phyloP scores from a whole-genome alignment of 2,113 vertebrate genomes.

The Callionymus lyra region DNA sequence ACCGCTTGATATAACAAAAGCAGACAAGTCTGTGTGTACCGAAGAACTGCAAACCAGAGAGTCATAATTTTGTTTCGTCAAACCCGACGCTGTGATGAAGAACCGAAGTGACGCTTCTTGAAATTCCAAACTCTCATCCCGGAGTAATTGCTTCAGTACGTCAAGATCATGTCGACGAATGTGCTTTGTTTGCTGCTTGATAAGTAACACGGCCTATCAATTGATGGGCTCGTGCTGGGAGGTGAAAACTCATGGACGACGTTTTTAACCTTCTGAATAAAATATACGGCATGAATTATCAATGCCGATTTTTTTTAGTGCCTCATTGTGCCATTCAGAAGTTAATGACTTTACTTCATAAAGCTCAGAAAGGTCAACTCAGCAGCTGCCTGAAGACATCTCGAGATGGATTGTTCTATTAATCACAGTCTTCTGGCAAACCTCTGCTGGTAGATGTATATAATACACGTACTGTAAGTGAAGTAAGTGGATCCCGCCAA shows the following conservation, averaged over 20 bases:
- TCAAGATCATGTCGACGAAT: slow-evolving; percentile 16
- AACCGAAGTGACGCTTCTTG: slow-evolving; percentile 10
- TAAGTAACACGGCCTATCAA: background rate
- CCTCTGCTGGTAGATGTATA: too few relatives aligned
- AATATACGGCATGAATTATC: slow-evolving; percentile 28
- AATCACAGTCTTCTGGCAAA: too few relatives aligned
- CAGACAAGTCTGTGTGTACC: background rate
- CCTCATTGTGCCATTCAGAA: slow-evolving; percentile 14
- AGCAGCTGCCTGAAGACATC: slow-evolving; percentile 11
- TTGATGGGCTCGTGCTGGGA: background rate
- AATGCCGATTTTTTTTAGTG: slow-evolving; percentile 9
- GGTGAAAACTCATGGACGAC: background rate
- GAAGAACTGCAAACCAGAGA: slow-evolving; percentile 1
- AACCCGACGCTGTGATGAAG: slow-evolving; percentile 8
- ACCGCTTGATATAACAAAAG: slow-evolving; percentile 7
- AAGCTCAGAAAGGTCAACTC: slow-evolving; percentile 30
- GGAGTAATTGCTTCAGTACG: slow-evolving; percentile 17
- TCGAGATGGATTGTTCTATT: background rate
- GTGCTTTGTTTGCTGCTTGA: background rate
- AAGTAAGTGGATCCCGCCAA: background rate
- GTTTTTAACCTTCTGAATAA: slow-evolving; percentile 23
- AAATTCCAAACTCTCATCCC: slow-evolving; percentile 12
- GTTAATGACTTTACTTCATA: slow-evolving; percentile 25
- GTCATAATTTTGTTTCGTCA: slow-evolving; percentile 14
- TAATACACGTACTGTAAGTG: background rate